Percentiles rank a stretch among this genome's conserved stretches.
These are phyloP conservation scores for Andrena camellia DNA, from an alignment of 2,888 invertebrate species.

Conservation along the genomic window DNA sequence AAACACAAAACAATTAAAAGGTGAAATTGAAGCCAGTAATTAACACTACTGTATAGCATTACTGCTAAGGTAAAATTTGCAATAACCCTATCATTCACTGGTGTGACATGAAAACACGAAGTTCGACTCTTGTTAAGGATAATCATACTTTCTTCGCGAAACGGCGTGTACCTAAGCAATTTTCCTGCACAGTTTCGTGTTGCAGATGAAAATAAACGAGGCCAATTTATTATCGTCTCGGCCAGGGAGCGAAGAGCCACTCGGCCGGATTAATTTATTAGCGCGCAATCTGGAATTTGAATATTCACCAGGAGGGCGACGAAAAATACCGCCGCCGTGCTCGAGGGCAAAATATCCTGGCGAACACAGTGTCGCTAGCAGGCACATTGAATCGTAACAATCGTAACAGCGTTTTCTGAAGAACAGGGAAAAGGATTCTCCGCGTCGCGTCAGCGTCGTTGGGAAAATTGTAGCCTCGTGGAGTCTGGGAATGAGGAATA, in stretches of 20 bases:
- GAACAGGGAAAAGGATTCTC: neutral
- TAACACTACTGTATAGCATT: no score
- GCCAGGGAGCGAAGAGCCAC: slow-evolving; percentile 24
- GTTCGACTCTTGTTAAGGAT: neutral
- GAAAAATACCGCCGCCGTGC: neutral
- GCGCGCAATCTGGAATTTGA: slow-evolving; percentile 35
- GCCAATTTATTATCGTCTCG: slow-evolving; percentile 51
- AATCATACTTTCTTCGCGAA: slow-evolving; percentile 31
- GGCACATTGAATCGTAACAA: slow-evolving; percentile 31
- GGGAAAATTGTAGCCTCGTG: neutral
- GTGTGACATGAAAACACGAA: slow-evolving; percentile 14
- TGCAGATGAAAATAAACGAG: slow-evolving; percentile 51
- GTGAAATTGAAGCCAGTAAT: no score
- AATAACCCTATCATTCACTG: neutral
- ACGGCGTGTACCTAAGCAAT: slow-evolving; percentile 37
- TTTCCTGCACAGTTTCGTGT: slow-evolving; percentile 11
- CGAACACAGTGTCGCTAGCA: neutral
- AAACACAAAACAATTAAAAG: no score
- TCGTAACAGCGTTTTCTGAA: neutral
- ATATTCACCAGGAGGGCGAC: slow-evolving; percentile 34
- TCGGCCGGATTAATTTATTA: slow-evolving; percentile 56
- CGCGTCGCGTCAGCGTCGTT: no score
- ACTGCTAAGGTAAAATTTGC: no score
- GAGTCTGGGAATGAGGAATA: slow-evolving; percentile 11
- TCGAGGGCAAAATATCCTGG: neutral